Percentiles rank a stretch among this genome's conserved stretches.
Evolutionary conservation across 2,113 vertebrate genomes (phyloP).

Genomic region (Illadopsis cleaveri): DNA sequence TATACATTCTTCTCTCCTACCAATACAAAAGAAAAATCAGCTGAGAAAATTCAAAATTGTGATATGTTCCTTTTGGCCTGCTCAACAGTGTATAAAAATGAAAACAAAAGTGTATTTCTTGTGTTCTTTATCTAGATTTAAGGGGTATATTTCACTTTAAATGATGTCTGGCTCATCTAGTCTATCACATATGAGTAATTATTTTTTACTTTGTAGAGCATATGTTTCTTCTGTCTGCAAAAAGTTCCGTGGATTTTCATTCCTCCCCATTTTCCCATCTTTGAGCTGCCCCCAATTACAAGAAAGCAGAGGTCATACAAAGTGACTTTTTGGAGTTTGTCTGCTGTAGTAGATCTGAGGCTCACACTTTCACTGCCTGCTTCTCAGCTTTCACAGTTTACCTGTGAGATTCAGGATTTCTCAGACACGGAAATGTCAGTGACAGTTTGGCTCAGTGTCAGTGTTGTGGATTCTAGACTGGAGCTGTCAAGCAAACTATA

Average conservation of each 20-base stretch:
- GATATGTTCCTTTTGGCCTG: background rate
- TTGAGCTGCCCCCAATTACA: background rate
- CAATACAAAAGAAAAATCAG: background rate
- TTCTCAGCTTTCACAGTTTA: slow-evolving; percentile 62
- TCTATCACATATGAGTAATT: slow-evolving; percentile 23
- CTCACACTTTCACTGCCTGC: slow-evolving; percentile 10
- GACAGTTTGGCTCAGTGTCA: slow-evolving; percentile 68
- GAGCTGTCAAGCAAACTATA: slow-evolving; percentile 37
- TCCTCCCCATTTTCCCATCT: background rate
- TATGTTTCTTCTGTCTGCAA: slow-evolving; percentile 19
- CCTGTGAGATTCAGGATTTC: slow-evolving; percentile 58
- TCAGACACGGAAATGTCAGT: slow-evolving; percentile 63
- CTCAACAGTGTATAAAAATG: slow-evolving; percentile 3
- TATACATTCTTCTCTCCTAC: background rate
- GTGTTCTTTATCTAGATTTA: background rate
- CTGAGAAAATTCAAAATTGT: background rate
- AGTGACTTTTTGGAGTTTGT: slow-evolving; percentile 47
- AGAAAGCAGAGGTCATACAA: background rate
- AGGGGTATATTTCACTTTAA: slow-evolving; percentile 54
- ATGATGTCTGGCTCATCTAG: slow-evolving; percentile 13
- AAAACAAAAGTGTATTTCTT: slow-evolving; percentile 11
- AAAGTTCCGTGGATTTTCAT: background rate
- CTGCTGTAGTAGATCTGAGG: background rate
- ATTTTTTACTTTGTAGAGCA: background rate
- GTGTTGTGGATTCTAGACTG: background rate